These are phyloP conservation scores for Acridotheres tristis DNA, from an alignment of 2,797 vertebrate species.

Conservation along the genomic window DNA sequence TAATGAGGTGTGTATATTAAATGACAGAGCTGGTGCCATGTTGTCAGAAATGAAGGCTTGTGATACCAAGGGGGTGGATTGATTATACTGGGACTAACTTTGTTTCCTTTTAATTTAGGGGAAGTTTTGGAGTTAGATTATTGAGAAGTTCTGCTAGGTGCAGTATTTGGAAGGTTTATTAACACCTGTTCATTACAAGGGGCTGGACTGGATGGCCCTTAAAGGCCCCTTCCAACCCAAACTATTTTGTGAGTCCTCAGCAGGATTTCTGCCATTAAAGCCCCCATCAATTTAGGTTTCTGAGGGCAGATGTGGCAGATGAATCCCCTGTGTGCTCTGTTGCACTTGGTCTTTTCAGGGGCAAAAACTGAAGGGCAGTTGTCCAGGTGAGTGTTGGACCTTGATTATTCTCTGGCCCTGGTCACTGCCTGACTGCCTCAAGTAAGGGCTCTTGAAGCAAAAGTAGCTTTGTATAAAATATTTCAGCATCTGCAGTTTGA, in stretches of 20 bases:
- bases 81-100: background rate
- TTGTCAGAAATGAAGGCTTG: background rate
- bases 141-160: background rate
- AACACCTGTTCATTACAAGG: background rate
- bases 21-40: background rate
- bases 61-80: background rate
- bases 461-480: background rate
- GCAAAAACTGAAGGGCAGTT: background rate
- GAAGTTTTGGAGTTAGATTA: background rate
- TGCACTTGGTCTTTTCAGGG: background rate
- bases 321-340: background rate
- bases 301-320: background rate
- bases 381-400: background rate
- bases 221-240: background rate
- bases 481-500: background rate
- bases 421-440: background rate
- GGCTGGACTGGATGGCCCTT: background rate
- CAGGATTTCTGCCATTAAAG: background rate
- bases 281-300: accelerated
- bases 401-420: background rate
- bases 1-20: background rate
- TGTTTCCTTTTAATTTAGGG: background rate
- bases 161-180: background rate
- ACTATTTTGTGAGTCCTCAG: background rate
- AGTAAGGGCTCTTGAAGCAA: background rate